A percentile compares a stretch with the other conserved stretches of the same genome.
Evolutionary conservation across 2,797 vertebrate genomes (phyloP).

Genomic region (Epinephelus malabaricus): DNA sequence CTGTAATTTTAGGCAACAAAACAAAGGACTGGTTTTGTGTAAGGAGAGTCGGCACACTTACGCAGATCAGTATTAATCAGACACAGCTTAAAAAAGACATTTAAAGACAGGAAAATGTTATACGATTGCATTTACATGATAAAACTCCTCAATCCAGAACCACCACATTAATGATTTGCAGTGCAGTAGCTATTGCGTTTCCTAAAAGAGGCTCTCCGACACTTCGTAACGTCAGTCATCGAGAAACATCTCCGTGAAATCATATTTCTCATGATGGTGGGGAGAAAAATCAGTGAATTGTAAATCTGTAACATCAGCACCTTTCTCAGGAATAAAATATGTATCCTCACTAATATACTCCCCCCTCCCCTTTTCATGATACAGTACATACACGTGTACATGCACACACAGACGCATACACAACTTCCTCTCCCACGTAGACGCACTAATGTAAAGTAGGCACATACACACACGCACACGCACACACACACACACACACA

Average conservation of each 20-base stretch:
- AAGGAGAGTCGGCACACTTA: constrained; percentile 74
- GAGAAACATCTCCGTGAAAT: constrained; percentile 47
- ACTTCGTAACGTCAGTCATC: constrained; percentile 38
- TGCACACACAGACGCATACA: constrained; percentile 46
- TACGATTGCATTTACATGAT: constrained; percentile 72
- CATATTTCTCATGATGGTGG: constrained; percentile 46
- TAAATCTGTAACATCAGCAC: constrained; percentile 81
- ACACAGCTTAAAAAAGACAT: constrained; percentile 67
- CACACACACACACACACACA: constrained; percentile 29
- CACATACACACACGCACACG: constrained; percentile 27
- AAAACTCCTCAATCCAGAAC: constrained; percentile 53
- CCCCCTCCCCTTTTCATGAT: constrained; percentile 34
- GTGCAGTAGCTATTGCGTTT: constrained; percentile 70
- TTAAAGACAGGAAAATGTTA: constrained; percentile 67
- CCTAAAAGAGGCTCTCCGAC: constrained; percentile 51
- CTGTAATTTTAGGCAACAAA: constrained; percentile 51
- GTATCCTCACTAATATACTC: constrained; percentile 54
- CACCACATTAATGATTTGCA: constrained; percentile 64
- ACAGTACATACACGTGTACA: constrained; percentile 60
- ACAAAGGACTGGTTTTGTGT: constrained; percentile 73
- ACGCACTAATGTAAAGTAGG: constrained; percentile 45
- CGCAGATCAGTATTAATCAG: constrained; percentile 63
- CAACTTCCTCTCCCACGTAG: constrained; percentile 34
- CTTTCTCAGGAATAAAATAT: constrained; percentile 75
- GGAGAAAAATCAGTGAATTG: constrained; percentile 49